A percentile compares a stretch with the other conserved stretches of the same genome.
Evolutionary conservation across 2,888 invertebrate genomes (phyloP).

Genomic region (Amphipoea lucens): DNA sequence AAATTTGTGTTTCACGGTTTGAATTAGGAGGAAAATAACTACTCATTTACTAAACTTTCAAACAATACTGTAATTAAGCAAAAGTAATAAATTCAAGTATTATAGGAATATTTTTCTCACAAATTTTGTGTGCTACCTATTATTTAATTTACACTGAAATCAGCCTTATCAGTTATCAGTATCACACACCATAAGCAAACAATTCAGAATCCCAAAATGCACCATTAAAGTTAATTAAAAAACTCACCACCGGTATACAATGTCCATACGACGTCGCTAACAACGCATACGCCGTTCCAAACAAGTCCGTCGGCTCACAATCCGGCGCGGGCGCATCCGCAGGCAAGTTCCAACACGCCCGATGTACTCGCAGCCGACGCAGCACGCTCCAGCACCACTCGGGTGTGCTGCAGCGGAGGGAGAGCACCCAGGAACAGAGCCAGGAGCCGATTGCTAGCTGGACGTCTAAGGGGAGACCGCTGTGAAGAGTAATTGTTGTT

Average conservation of each 20-base stretch:
- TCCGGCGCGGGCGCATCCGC: conserved; percentile 74
- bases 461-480: conserved; percentile 80
- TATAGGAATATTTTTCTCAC: neutral
- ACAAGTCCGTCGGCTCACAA: conserved; percentile 64
- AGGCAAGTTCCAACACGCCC: conserved; percentile 75
- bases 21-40: neutral
- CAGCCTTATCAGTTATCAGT: neutral
- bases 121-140: neutral
- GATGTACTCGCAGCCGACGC: conserved; percentile 77
- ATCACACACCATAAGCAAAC: neutral
- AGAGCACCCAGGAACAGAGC: conserved; percentile 69
- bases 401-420: conserved; percentile 43
- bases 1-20: neutral
- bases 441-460: conserved; percentile 79
- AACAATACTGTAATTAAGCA: neutral
- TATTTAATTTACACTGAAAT: neutral
- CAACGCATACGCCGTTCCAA: conserved; percentile 76
- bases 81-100: neutral
- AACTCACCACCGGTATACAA: conserved; percentile 83
- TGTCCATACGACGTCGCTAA: conserved; percentile 84
- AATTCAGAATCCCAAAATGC: neutral
- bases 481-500: conserved; percentile 57
- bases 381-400: conserved; percentile 82
- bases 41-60: neutral
- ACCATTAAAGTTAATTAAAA: neutral